These are phyloP conservation scores for Heliconius charithonia DNA, from an alignment of 2,888 invertebrate genomes.

Conservation along the genomic window DNA sequence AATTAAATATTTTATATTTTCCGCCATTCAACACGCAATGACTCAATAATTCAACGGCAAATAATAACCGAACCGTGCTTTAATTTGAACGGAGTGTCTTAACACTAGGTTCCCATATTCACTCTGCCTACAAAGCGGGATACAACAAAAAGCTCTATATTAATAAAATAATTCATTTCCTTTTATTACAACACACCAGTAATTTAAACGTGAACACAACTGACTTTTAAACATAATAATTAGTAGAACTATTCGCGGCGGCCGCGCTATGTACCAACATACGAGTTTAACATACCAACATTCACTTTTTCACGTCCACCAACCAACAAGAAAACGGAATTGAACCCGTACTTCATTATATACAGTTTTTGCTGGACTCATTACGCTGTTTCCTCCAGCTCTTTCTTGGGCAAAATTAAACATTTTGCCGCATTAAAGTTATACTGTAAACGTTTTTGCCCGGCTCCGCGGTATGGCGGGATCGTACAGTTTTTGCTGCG, in stretches of 20 bases:
- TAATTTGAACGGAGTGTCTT: too few species aligned
- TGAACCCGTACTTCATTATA: conserved; percentile 70
- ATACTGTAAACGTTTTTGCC: conserved; percentile 70
- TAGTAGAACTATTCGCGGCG: conserved; percentile 29
- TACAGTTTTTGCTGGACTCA: conserved; percentile 79
- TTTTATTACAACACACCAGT: conserved; percentile 38
- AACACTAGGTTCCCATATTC: too few species aligned
- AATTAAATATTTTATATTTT: too few species aligned
- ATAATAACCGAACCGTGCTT: too few species aligned
- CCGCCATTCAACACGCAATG: too few species aligned
- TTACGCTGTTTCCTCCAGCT: conserved; percentile 81
- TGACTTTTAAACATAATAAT: conserved; percentile 35
- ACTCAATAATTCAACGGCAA: too few species aligned
- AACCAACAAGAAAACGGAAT: conserved; percentile 63
- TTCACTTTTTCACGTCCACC: conserved; percentile 59
- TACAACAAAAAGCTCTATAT: too few species aligned
- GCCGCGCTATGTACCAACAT: conserved; percentile 45
- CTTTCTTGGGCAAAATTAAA: conserved; percentile 83
- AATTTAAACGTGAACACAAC: conserved; percentile 31
- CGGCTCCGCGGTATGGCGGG: conserved; percentile 71
- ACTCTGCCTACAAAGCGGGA: too few species aligned
- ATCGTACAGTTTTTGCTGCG: conserved; percentile 66
- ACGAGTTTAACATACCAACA: conserved; percentile 66
- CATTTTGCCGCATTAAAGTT: conserved; percentile 80
- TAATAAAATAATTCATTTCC: too few species aligned